These are phyloP conservation scores for Acipenser oxyrinchus DNA, from an alignment of 2,797 vertebrate genomes.

Conservation along the genomic window DNA sequence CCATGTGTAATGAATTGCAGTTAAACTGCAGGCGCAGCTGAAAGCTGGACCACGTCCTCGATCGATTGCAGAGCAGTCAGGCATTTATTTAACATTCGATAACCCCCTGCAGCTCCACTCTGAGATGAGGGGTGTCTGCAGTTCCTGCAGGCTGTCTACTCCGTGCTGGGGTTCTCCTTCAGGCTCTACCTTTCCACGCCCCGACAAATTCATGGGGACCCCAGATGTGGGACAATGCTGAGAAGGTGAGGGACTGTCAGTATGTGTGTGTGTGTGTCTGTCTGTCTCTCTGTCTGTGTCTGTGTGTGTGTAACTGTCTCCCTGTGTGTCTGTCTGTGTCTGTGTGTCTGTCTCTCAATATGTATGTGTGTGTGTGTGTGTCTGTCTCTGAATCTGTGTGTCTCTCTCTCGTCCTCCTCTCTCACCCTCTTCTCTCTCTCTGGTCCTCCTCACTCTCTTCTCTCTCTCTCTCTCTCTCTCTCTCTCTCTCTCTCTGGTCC, in stretches of 20 bases:
- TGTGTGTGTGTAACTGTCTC: slow-evolving; percentile 6
- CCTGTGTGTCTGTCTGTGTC: background rate
- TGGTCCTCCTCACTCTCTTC: too few species aligned
- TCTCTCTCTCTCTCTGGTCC: background rate
- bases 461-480: background rate
- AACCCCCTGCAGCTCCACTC: slow-evolving; percentile 60
- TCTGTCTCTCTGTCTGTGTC: background rate
- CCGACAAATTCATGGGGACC: slow-evolving; percentile 74
- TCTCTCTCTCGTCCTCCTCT: too few species aligned
- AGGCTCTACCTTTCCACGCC: slow-evolving; percentile 77
- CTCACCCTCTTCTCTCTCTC: too few species aligned
- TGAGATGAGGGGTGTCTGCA: slow-evolving; percentile 81
- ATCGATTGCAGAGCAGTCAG: background rate
- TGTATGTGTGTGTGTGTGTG: too few species aligned
- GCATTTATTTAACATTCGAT: background rate
- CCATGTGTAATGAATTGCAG: background rate
- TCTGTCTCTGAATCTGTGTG: too few species aligned
- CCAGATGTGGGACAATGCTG: slow-evolving; percentile 78
- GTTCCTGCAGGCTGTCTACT: slow-evolving; percentile 74
- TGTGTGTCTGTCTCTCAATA: slow-evolving; percentile 9
- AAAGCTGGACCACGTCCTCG: background rate
- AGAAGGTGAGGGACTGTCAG: slow-evolving; percentile 58
- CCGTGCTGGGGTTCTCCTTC: slow-evolving; percentile 81
- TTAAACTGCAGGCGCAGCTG: background rate
- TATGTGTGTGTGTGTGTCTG: too few species aligned